Evolutionary conservation across 2,888 invertebrate species (phyloP), one percentile per base, ranked within the genome.

Genomic region (Chirona hameri): DNA sequence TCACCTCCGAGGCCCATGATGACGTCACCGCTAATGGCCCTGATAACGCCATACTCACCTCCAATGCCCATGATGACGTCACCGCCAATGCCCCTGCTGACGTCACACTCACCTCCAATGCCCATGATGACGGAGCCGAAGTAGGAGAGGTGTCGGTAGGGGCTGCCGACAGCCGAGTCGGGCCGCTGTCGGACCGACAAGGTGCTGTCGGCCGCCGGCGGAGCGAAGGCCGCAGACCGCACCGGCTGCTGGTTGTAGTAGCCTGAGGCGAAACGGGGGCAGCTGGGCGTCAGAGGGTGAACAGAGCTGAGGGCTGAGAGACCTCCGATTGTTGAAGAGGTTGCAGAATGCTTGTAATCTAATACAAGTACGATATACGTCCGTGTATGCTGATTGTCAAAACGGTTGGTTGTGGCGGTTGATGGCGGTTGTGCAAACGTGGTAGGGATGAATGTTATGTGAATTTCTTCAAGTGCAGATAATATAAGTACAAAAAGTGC

Each of bases 121-220:
- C 79, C 52, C 79, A 79, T 79, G 65, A 65, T 27, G 65, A 65
- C 65, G n/a, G 65, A 65, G 65, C 65, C 65, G 65, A 65, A 65
- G 65, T 65, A 65, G 65, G 65, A 65, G 65, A 65, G 65, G 65
- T 65, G 65, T 24, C 65, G 65, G 65, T 27, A 65, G 65, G 7
- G 24, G 4, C 2, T 9, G 10, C 14, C 79, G 52, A 9, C n/a
- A n/a, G 46, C 0, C 9, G 31, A 3, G 24, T 24, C 24, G 46
- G 65, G 7, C 0, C 27, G n/a, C n/a, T 12, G 65, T 24, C 65
- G n/a, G 65, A 27, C n/a, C n/a, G 27, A 12, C 65, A 27, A 27
- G 2, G n/a, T 4, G 65, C 65, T n/a, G 65, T 65, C n/a, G 65
- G 10, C 14, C 21, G 18, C 21, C 27, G 27, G n/a, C 7, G 65